Evolutionary conservation across 2,888 invertebrate genomes (phyloP).

Genomic region (Entomobrya multifasciata): DNA sequence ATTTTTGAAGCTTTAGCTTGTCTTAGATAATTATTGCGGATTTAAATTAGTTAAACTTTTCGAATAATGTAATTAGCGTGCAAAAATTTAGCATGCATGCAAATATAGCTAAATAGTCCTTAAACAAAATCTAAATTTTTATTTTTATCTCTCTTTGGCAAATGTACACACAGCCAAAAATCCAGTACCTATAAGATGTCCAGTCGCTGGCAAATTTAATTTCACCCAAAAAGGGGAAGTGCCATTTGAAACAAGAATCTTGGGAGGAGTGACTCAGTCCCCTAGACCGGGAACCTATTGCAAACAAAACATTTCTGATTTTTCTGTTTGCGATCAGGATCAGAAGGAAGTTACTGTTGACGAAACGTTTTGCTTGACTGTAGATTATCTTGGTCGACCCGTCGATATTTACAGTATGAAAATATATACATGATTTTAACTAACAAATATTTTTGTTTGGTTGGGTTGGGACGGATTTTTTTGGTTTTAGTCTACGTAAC

Average conservation of each 20-base stretch:
- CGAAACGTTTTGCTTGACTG: slow-evolving; percentile 97
- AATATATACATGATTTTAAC: background rate
- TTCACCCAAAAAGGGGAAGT: slow-evolving; percentile 96
- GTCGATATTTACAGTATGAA: slow-evolving; percentile 93
- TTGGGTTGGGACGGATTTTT: background rate
- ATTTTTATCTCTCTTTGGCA: slow-evolving; percentile 4
- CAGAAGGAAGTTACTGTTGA: slow-evolving; percentile 97
- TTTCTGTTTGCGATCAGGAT: slow-evolving; percentile 97
- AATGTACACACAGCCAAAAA: slow-evolving; percentile 85
- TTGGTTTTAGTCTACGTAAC: too few relatives aligned
- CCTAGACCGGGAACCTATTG: slow-evolving; percentile 96
- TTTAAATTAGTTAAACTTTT: too few relatives aligned
- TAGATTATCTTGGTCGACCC: slow-evolving; percentile 96
- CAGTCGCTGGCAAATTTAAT: slow-evolving; percentile 97
- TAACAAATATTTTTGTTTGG: background rate
- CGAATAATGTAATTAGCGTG: too few relatives aligned
- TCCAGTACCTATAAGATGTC: slow-evolving; percentile 95
- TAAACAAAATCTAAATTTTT: background rate
- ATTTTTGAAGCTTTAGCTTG: too few relatives aligned
- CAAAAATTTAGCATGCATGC: too few relatives aligned
- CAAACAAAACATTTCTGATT: slow-evolving; percentile 95
- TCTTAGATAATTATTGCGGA: too few relatives aligned
- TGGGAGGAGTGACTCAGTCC: slow-evolving; percentile 96
- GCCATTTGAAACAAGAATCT: slow-evolving; percentile 94
- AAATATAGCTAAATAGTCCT: background rate